Percentiles rank a stretch among this genome's conserved stretches.
Conservation (phyloP, 1,140 invertebrate species). For the Aphelenchoides besseyi region DNA sequence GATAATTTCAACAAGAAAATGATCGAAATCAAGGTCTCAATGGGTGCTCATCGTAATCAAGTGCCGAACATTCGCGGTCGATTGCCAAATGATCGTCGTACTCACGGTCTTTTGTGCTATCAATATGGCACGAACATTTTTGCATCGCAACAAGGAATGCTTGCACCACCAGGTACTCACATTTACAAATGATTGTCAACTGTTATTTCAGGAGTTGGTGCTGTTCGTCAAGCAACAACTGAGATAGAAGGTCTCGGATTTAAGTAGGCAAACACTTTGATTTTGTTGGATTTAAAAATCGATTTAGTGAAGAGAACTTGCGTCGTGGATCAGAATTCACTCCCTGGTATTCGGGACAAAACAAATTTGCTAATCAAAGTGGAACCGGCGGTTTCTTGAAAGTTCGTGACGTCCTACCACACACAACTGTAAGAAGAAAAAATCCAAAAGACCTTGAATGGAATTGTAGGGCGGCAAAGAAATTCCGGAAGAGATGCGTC, state of each 20-base stretch:
- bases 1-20: background rate
- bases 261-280: conserved; percentile 22
- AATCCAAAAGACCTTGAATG: too few relatives aligned
- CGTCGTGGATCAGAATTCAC: conserved; percentile 57
- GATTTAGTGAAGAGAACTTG: conserved; percentile 56
- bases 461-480: conserved; percentile 54
- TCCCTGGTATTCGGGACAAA: conserved; percentile 63
- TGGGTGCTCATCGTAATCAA: conserved; percentile 61
- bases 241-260: conserved; percentile 60
- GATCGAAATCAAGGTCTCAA: conserved; percentile 39
- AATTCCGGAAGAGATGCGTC: conserved; percentile 57
- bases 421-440: conserved; percentile 47
- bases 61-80: conserved; percentile 61
- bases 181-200: too few relatives aligned
- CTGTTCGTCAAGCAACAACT: conserved; percentile 59
- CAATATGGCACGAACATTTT: conserved; percentile 89
- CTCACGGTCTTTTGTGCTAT: conserved; percentile 59
- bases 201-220: conserved; percentile 54
- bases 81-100: conserved; percentile 60
- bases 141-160: conserved; percentile 77
- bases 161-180: too few relatives aligned
- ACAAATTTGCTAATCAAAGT: conserved; percentile 60
- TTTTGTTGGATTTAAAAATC: background rate
- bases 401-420: conserved; percentile 61
- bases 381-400: conserved; percentile 63